Base-by-base conservation (phyloP, 2,888 invertebrate species). In the Hedya salicella region DNA sequence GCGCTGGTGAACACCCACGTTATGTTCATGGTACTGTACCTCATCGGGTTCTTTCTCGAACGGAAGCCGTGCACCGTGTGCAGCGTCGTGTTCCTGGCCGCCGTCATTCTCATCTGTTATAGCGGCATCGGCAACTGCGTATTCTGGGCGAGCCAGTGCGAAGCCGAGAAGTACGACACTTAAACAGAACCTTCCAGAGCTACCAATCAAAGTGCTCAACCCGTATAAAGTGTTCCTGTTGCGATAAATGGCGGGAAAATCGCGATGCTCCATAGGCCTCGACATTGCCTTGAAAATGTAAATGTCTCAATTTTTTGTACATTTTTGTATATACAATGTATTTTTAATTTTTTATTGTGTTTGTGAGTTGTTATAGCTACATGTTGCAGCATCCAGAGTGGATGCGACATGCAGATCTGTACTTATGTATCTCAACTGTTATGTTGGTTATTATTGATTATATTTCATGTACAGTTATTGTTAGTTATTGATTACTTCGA, bases 61-160 rank as follows among this genome's bases (percentile, higher is more conserved):
- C 94, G 98, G 79, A 99, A 92, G 86, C 99, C 99, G 0, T 99
- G 99, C 88, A 98, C 98, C 54, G 98, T 99, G 72, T 99, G 99
- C 93, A 98, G 98, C 81, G 92, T 98, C 62, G 97, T 99, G 73
- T 99, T 99, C 91, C 91, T 99, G 60, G 96, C 96, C 42, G 97
- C 99, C 19, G 97, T 99, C 62, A 96, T 97, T 79, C 94, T 99
- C 17, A 96, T 99, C 71, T 99, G 99, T 92, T 99, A 98, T 92
- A 98, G 97, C 86, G 98, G 98, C 69, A 95, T 97, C 63, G 98
- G 98, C 19, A 97, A 97, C 89, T 99, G 99, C 88, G 93, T 99
- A 70, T 96, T 99, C 83, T 98, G 98, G 97, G 95, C 95, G 70
- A 94, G 93, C 73, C 96, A 95, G 79, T 97, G 97, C 85, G 97